Evolutionary conservation across 2,113 vertebrate genomes (phyloP).

Genomic region (Vombatus ursinus): DNA sequence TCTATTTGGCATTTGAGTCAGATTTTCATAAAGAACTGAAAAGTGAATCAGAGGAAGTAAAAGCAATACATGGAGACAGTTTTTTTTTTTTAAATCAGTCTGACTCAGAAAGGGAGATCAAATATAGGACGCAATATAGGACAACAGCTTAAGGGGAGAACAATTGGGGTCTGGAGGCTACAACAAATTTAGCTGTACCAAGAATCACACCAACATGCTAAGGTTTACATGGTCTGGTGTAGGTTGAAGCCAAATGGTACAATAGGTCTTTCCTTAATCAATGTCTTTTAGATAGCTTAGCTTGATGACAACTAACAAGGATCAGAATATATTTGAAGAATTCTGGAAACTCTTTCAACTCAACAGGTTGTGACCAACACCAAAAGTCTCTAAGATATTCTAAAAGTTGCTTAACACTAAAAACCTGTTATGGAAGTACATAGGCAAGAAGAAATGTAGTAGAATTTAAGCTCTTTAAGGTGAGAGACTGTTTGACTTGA

Average conservation of each 20-base stretch:
- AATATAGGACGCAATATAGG: background rate
- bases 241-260: conserved; percentile 1
- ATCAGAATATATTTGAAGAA: conserved; percentile 13
- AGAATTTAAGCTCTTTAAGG: background rate
- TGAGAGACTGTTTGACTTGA: background rate
- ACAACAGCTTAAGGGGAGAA: background rate
- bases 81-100: background rate
- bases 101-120: background rate
- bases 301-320: conserved; percentile 33
- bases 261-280: background rate
- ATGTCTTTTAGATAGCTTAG: conserved; percentile 42
- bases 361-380: conserved; percentile 42
- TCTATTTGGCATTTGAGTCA: background rate
- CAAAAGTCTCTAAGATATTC: conserved; percentile 15
- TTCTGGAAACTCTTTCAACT: conserved; percentile 40
- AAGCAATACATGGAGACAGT: background rate
- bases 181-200: conserved; percentile 14
- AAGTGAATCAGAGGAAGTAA: background rate
- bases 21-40: background rate
- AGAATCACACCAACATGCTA: conserved; percentile 31
- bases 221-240: conserved; percentile 20
- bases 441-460: background rate
- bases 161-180: background rate
- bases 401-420: background rate
- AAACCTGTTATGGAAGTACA: background rate